Conservation (phyloP, 2,797 vertebrate species). For the Typhlichthys subterraneus region DNA sequence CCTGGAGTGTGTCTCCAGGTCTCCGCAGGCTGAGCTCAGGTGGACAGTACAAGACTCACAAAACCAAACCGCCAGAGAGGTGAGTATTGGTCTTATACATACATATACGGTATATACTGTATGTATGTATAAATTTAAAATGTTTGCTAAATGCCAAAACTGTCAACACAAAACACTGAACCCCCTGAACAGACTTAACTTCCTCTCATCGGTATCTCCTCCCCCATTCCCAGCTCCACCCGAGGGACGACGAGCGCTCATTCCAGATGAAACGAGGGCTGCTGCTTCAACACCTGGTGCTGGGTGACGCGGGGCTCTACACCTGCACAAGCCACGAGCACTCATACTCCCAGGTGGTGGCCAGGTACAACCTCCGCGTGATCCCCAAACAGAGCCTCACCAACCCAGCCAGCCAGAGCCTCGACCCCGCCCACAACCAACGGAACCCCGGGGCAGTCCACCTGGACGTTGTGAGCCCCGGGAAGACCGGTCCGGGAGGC, state of each 20-base stretch:
- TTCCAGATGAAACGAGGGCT: conserved; percentile 76
- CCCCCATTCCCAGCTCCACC: conserved; percentile 59
- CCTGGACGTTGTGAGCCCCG: conserved; percentile 6
- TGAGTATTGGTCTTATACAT: conserved; percentile 37
- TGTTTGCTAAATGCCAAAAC: neutral
- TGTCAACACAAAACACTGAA: neutral
- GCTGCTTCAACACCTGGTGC: conserved; percentile 76
- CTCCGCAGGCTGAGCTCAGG: conserved; percentile 65
- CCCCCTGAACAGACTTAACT: too few species aligned
- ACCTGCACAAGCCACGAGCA: conserved; percentile 75
- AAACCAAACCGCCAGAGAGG: conserved; percentile 55
- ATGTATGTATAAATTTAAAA: too few species aligned
- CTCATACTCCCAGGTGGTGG: conserved; percentile 74
- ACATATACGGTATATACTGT: too few species aligned
- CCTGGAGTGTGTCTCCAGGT: conserved; percentile 79
- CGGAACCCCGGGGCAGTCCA: conserved; percentile 13
- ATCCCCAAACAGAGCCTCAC: conserved; percentile 65
- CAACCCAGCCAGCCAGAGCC: conserved; percentile 15
- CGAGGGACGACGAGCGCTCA: conserved; percentile 45
- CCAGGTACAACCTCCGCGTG: conserved; percentile 76
- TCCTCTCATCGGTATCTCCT: neutral
- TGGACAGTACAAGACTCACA: conserved; percentile 71
- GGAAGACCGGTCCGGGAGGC: conserved; percentile 8
- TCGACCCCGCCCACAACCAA: neutral
- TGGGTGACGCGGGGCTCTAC: conserved; percentile 72